Conservation (phyloP, 2,113 vertebrate genomes). For the Rallus limicola region DNA sequence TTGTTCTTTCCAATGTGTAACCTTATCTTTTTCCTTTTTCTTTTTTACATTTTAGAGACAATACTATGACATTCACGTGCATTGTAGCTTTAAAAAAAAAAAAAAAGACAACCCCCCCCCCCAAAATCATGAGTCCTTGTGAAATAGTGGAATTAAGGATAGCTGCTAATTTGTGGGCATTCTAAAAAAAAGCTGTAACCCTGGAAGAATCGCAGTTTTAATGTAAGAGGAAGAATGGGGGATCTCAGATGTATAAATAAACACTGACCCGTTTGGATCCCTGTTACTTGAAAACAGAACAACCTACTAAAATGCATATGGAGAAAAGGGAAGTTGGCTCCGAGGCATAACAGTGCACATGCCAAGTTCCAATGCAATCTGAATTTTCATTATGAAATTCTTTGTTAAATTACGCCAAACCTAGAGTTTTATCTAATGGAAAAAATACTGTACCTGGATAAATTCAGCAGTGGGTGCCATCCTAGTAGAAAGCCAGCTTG, state of each 20-base stretch:
- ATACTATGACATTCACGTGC: not conserved
- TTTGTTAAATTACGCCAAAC: not conserved
- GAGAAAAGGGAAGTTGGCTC: not conserved
- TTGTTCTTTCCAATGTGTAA: not conserved
- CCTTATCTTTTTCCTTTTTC: not conserved
- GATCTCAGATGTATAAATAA: not conserved
- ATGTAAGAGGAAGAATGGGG: not conserved
- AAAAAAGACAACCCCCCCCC: not conserved
- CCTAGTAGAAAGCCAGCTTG: constrained; percentile 9
- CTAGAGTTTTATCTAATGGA: not conserved
- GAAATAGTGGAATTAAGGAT: not conserved
- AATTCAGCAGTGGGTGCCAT: not conserved
- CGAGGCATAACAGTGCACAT: not conserved
- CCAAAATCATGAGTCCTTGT: not conserved
- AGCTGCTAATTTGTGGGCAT: not conserved
- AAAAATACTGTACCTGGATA: not conserved
- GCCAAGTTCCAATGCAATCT: not conserved
- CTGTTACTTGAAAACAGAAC: not conserved
- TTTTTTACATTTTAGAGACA: not conserved
- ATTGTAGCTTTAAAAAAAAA: not conserved
- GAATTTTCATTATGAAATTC: constrained; percentile 18
- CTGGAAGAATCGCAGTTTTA: not conserved
- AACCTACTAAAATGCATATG: not conserved
- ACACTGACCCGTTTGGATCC: not conserved
- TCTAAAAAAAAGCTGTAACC: not conserved